Percentiles rank a stretch among this genome's conserved stretches.
phyloP scores from a whole-genome alignment of 2,888 invertebrate genomes.

The Palloptera scutellata region DNA sequence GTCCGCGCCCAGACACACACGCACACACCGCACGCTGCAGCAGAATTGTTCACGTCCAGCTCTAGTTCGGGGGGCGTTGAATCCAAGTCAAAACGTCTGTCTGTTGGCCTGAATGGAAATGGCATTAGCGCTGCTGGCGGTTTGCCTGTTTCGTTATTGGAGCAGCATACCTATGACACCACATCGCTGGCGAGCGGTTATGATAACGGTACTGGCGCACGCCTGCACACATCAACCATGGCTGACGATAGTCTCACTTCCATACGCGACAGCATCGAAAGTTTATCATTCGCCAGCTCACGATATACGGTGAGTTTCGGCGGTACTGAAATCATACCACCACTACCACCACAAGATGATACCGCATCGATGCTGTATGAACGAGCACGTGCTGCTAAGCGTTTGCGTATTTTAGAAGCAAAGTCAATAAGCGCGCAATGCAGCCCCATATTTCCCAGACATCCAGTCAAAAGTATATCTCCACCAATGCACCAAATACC shows the following conservation, averaged over 20 bases:
- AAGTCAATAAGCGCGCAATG: conserved; percentile 65
- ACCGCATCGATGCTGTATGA: conserved; percentile 49
- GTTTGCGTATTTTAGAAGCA: conserved; percentile 61
- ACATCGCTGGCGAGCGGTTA: conserved; percentile 51
- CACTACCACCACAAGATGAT: conserved; percentile 38
- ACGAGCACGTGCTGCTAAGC: conserved; percentile 52
- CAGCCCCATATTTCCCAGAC: conserved; percentile 58
- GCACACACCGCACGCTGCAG: conserved; percentile 35
- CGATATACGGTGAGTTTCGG: conserved; percentile 62
- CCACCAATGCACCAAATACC: conserved; percentile 29
- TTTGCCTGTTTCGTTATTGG: conserved; percentile 39
- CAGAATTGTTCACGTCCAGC: conserved; percentile 33
- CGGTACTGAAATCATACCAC: conserved; percentile 53
- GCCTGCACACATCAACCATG: conserved; percentile 58
- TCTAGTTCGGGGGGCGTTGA: conserved; percentile 37
- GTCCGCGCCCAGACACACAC: conserved; percentile 61
- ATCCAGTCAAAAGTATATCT: conserved; percentile 38
- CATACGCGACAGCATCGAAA: conserved; percentile 58
- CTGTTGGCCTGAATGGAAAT: conserved; percentile 33
- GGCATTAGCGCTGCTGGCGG: conserved; percentile 23
- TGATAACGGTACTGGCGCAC: conserved; percentile 47
- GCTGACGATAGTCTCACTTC: conserved; percentile 63
- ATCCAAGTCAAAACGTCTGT: conserved; percentile 5
- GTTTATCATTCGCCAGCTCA: conserved; percentile 62
- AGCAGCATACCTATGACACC: conserved; percentile 39